phyloP scores from a whole-genome alignment of 2,888 invertebrate genomes.

The Drosophila basisetae region DNA sequence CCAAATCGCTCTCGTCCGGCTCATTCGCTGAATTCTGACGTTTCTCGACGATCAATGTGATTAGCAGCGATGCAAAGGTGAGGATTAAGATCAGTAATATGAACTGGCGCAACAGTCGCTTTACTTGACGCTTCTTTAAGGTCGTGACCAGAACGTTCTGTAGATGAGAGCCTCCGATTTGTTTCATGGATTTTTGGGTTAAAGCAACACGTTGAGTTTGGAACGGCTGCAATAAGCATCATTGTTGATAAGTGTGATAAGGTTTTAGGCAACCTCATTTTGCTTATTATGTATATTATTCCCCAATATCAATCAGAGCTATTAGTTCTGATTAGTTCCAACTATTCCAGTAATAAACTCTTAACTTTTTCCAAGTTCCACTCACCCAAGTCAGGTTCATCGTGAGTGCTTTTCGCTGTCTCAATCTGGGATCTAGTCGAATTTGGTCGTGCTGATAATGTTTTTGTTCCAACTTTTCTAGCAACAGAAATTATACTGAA shows the following conservation, averaged over 20 bases:
- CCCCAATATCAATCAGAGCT: constrained; percentile 60
- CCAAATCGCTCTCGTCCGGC: constrained; percentile 47
- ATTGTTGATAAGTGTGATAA: constrained; percentile 37
- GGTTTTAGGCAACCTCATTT: constrained; percentile 17
- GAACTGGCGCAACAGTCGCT: constrained; percentile 69
- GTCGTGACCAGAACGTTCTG: constrained; percentile 51
- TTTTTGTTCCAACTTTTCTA: constrained; percentile 8
- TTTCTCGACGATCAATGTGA: constrained; percentile 67
- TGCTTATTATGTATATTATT: constrained; percentile 47
- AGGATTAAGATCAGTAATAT: constrained; percentile 56
- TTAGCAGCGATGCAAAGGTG: constrained; percentile 59
- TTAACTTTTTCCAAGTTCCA: constrained; percentile 8
- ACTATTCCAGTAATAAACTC: background rate
- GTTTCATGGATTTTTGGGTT: background rate
- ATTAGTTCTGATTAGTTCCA: too few relatives aligned
- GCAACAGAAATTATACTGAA: constrained; percentile 9
- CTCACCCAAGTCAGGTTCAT: constrained; percentile 27
- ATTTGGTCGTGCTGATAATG: constrained; percentile 14
- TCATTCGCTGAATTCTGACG: constrained; percentile 26
- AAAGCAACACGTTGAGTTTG: constrained; percentile 4
- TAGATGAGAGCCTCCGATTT: constrained; percentile 9
- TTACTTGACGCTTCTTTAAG: constrained; percentile 75
- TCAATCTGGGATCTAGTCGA: constrained; percentile 30
- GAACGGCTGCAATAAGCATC: constrained; percentile 46
- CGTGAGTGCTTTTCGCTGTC: background rate